phyloP scores from a whole-genome alignment of 53 echinoderm and acorn worm genomes.

The Patiria pectinifera region DNA sequence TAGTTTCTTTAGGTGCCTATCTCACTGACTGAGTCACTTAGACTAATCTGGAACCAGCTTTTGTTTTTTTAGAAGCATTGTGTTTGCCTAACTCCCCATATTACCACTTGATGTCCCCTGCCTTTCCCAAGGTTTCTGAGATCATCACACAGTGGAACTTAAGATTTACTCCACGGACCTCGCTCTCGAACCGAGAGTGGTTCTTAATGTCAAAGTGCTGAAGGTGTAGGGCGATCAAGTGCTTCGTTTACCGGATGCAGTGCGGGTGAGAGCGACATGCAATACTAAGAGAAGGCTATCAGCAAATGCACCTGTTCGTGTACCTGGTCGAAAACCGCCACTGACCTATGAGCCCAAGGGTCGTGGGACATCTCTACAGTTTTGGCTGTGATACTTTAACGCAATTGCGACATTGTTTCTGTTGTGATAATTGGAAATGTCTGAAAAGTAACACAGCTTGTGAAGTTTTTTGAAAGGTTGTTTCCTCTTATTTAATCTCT shows the following conservation, averaged over 20 bases:
- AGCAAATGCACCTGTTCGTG: background rate
- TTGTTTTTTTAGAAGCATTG: background rate
- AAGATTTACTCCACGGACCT: background rate
- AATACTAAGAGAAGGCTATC: background rate
- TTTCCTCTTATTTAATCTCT: too few relatives aligned
- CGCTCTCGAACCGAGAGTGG: constrained; percentile 3
- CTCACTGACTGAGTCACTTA: too few relatives aligned
- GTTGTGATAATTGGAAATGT: too few relatives aligned
- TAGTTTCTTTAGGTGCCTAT: too few relatives aligned
- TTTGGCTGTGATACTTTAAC: background rate
- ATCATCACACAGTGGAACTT: background rate
- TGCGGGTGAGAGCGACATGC: background rate
- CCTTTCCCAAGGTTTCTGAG: background rate
- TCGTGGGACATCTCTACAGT: background rate
- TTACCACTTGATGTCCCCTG: background rate
- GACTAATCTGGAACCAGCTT: too few relatives aligned
- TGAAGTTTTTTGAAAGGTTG: too few relatives aligned
- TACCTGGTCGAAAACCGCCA: background rate
- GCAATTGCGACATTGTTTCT: too few relatives aligned
- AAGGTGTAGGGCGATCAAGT: background rate
- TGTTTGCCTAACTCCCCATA: background rate
- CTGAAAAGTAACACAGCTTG: too few relatives aligned
- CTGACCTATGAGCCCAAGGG: background rate
- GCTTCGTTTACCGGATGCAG: background rate
- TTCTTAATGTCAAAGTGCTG: constrained; percentile 41